Evolutionary conservation across 2,888 invertebrate species (phyloP).

Genomic region (Morinoia aosen): DNA sequence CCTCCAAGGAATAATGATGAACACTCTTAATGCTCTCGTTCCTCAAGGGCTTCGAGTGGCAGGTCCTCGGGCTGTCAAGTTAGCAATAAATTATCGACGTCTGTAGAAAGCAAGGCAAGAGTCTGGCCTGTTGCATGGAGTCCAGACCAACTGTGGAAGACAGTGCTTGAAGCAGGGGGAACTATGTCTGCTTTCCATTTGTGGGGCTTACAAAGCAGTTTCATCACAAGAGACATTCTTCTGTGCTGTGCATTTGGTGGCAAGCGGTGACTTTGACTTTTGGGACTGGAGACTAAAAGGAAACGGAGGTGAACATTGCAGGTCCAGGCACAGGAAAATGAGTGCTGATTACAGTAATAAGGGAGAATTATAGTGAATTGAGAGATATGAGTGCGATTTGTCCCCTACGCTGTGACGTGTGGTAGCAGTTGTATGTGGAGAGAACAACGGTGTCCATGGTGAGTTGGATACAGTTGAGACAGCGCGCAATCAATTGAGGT

Average conservation of each 20-base stretch:
- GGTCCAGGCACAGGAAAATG: not conserved
- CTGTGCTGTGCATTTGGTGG: not conserved
- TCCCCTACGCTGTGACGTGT: not conserved
- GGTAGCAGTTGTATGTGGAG: not conserved
- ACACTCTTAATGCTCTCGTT: not conserved
- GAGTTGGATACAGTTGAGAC: not conserved
- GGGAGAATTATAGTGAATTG: not conserved
- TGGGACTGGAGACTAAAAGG: not conserved
- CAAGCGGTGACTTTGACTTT: not conserved
- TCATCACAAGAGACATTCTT: not conserved
- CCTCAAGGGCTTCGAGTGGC: not conserved
- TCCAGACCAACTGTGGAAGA: not conserved
- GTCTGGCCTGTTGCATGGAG: not conserved
- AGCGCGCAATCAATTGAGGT: not conserved
- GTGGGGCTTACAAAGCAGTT: not conserved
- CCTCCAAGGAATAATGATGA: not conserved
- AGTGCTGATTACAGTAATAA: not conserved
- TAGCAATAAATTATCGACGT: not conserved
- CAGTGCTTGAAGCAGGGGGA: not conserved
- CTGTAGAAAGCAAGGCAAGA: not conserved
- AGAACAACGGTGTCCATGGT: not conserved
- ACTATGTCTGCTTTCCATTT: not conserved
- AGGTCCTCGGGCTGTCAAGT: not conserved
- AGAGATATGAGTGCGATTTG: not conserved
- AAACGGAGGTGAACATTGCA: not conserved